Evolutionary conservation across 2,113 vertebrate genomes (phyloP).

Genomic region (Hydropotes inermis): DNA sequence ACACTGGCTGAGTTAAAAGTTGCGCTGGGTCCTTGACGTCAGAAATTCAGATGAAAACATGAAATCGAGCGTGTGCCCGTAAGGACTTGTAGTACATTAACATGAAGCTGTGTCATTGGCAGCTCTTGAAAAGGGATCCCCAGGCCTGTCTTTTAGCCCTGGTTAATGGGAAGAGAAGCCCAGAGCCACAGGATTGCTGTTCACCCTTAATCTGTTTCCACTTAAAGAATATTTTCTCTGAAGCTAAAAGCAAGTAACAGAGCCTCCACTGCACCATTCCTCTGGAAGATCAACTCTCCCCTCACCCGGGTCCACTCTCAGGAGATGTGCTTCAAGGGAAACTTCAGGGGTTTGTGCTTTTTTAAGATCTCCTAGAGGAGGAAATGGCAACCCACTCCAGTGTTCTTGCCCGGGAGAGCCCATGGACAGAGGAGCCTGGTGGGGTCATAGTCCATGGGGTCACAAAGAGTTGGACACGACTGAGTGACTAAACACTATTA

Average conservation of each 20-base stretch:
- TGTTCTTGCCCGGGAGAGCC: background rate
- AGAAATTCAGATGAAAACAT: slow-evolving; percentile 48
- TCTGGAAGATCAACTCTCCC: background rate
- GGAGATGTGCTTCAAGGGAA: rapidly evolving
- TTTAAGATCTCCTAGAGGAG: background rate
- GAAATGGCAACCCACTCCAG: background rate
- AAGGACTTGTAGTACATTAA: slow-evolving; percentile 45
- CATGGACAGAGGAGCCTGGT: background rate
- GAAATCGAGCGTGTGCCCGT: slow-evolving; percentile 24
- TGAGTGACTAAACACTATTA: background rate
- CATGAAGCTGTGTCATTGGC: slow-evolving; percentile 26
- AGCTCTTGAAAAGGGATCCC: slow-evolving; percentile 56
- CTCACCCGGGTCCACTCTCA: background rate
- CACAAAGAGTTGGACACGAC: background rate
- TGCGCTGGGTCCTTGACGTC: slow-evolving; percentile 26
- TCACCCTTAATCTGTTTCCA: slow-evolving; percentile 42
- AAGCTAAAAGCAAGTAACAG: background rate
- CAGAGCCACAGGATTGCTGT: background rate
- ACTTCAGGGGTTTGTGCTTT: background rate
- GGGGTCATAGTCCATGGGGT: background rate
- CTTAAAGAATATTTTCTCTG: slow-evolving; percentile 40
- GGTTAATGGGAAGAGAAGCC: slow-evolving; percentile 6
- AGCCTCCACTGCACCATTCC: background rate
- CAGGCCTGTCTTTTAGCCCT: slow-evolving; percentile 35
- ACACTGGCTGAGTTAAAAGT: slow-evolving; percentile 54